A percentile compares a stretch with the other conserved stretches of the same genome.
These are phyloP conservation scores for Conus betulinus DNA, from an alignment of 1,140 invertebrate genomes.

Conservation along the genomic window DNA sequence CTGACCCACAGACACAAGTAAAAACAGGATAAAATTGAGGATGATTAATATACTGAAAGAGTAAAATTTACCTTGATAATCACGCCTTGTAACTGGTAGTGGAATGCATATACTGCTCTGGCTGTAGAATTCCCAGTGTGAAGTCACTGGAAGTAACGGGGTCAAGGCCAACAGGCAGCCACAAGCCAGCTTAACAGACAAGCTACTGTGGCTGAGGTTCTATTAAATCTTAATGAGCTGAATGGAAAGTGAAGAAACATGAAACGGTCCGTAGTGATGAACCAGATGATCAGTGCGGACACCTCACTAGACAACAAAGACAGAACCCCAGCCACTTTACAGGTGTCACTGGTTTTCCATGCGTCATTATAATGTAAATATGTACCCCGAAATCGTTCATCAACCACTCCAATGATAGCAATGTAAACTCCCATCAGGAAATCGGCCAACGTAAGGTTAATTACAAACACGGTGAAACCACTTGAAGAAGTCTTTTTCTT, in stretches of 20 bases:
- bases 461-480: not conserved
- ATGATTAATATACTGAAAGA: not conserved
- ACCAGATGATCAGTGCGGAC: not conserved
- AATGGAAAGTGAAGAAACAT: not conserved
- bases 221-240: not conserved
- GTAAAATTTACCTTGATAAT: not conserved
- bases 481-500: not conserved
- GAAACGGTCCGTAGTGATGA: not conserved
- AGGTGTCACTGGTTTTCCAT: not conserved
- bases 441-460: not conserved
- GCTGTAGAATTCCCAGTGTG: slow-evolving; percentile 4
- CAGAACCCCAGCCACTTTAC: not conserved
- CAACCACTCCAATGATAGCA: not conserved
- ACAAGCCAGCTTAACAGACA: not conserved
- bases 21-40: not conserved
- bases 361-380: not conserved
- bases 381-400: not conserved
- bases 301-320: not conserved
- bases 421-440: not conserved
- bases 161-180: not conserved
- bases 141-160: not conserved
- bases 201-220: not conserved
- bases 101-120: not conserved
- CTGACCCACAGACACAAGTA: not conserved
- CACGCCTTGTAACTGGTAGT: not conserved